Percentiles rank a stretch among this genome's conserved stretches.
These are phyloP conservation scores for Carterocephalus palaemon DNA, from an alignment of 2,888 invertebrate genomes.

Conservation along the genomic window DNA sequence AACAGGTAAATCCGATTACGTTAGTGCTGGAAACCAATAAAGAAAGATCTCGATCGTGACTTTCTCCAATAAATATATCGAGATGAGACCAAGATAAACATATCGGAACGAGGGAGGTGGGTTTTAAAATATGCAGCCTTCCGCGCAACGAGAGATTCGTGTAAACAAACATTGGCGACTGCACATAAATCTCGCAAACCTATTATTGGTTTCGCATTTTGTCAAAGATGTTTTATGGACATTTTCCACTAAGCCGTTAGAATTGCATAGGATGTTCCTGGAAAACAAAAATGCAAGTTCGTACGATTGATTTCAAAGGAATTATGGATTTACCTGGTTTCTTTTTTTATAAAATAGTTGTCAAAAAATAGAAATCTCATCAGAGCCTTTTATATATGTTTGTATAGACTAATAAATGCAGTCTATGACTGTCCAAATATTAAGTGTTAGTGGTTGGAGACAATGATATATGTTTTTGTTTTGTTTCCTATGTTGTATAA, in stretches of 20 bases:
- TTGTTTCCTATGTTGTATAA: conserved; percentile 1
- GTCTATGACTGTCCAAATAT: no score
- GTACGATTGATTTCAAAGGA: no score
- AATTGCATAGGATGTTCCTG: conserved; percentile 19
- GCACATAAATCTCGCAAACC: conserved; percentile 49
- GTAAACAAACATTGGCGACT: conserved; percentile 62
- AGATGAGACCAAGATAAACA: conserved; percentile 73
- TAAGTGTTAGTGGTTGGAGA: no score
- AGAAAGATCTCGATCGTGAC: conserved; percentile 57
- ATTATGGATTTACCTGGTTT: no score
- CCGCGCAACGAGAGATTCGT: conserved; percentile 62
- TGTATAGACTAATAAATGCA: no score
- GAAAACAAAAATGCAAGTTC: conserved; percentile 7
- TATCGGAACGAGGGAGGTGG: conserved; percentile 55
- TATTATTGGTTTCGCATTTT: conserved; percentile 52
- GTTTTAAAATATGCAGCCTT: conserved; percentile 71
- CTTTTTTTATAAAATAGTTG: no score
- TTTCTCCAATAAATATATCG: conserved; percentile 71
- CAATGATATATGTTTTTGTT: no score
- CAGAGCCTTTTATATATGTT: no score
- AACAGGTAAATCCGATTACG: conserved; percentile 52
- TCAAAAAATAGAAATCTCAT: no score
- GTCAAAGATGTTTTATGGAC: conserved; percentile 36
- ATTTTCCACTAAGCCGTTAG: conserved; percentile 20
- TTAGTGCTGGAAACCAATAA: conserved; percentile 57